phyloP scores from a whole-genome alignment of 2,113 vertebrate genomes.

The Malurus elegans region DNA sequence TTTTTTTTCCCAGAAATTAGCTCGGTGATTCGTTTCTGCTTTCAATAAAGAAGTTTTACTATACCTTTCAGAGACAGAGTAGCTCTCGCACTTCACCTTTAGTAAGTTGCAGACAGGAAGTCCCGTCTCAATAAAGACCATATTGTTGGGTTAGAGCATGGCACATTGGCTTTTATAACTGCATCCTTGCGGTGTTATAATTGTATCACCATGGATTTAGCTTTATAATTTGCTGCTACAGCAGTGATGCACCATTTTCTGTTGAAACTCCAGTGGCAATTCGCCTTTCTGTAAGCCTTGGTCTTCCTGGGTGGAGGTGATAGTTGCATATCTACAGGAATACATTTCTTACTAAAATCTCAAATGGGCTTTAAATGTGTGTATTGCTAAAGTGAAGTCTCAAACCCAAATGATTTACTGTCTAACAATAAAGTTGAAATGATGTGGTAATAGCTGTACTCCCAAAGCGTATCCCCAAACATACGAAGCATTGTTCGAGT shows the following conservation, averaged over 20 bases:
- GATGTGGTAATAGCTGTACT: constrained; percentile 48
- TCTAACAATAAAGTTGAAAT: constrained; percentile 54
- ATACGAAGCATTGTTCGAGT: constrained; percentile 50
- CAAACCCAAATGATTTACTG: constrained; percentile 47
- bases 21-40: constrained; percentile 69
- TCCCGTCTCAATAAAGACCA: constrained; percentile 78
- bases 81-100: constrained; percentile 73
- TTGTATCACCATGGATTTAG: constrained; percentile 45
- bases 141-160: constrained; percentile 68
- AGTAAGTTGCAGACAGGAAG: constrained; percentile 72
- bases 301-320: background rate
- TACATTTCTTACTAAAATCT: background rate
- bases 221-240: background rate
- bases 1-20: constrained; percentile 12
- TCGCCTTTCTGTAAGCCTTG: background rate
- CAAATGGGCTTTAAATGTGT: background rate
- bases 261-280: background rate
- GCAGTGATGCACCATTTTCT: background rate
- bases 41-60: constrained; percentile 78
- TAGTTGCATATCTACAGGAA: background rate
- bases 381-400: background rate
- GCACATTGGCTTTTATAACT: constrained; percentile 40
- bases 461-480: constrained; percentile 44
- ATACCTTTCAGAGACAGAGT: constrained; percentile 73
- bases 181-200: constrained; percentile 39